Percentiles rank a stretch among this genome's conserved stretches.
These are phyloP conservation scores for Drosophila burlai DNA, from an alignment of 1,140 invertebrate species.

Conservation along the genomic window DNA sequence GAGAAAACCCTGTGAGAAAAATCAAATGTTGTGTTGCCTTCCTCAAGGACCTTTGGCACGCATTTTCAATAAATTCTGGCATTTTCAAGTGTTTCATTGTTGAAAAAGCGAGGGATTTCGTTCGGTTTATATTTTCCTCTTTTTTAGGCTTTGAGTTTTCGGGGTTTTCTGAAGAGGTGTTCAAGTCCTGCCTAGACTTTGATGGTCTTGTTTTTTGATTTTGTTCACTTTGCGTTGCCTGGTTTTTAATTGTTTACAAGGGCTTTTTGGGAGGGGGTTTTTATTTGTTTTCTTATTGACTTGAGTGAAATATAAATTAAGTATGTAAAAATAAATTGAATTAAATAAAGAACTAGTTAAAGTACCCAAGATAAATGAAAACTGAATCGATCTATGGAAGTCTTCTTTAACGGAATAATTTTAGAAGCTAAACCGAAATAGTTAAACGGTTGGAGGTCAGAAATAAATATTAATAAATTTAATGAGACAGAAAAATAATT, in stretches of 20 bases:
- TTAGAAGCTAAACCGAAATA: no score
- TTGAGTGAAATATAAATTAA: not conserved
- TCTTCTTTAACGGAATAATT: no score
- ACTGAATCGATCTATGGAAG: no score
- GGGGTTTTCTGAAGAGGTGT: constrained; percentile 14
- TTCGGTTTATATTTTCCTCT: constrained; percentile 4
- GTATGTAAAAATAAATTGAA: not conserved
- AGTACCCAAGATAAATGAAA: no score
- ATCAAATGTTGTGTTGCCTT: constrained; percentile 21
- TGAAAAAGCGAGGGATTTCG: not conserved
- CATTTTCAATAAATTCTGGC: constrained; percentile 65
- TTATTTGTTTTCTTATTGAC: not conserved
- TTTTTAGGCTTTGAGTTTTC: not conserved
- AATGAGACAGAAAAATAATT: no score
- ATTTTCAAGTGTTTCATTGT: constrained; percentile 24
- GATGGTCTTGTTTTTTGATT: not conserved
- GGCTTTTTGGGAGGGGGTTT: not conserved
- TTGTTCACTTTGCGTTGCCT: not conserved
- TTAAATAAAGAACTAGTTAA: no score
- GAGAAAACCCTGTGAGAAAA: not conserved
- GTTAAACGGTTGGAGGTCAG: no score
- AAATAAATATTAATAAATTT: not conserved
- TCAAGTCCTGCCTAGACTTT: constrained; percentile 2
- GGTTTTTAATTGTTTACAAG: constrained; percentile 12
- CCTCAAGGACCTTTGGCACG: constrained; percentile 54